phyloP scores from a whole-genome alignment of 2,888 invertebrate species.

The Oithona nana region DNA sequence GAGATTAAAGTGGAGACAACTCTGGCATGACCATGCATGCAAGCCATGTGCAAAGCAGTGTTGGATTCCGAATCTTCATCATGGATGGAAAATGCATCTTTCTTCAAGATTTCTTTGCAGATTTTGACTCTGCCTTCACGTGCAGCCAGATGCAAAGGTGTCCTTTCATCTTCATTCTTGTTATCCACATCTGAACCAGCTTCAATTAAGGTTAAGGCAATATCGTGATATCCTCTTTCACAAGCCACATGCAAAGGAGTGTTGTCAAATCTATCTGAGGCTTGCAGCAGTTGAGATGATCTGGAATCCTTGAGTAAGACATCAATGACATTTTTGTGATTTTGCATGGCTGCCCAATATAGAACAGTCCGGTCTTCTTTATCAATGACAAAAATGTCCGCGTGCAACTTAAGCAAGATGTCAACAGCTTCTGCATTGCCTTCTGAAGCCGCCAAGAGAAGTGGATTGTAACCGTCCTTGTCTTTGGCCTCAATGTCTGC shows the following conservation, averaged over 20 bases:
- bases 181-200: conserved; percentile 32
- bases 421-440: conserved; percentile 28
- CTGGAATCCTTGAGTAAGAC: conserved; percentile 20
- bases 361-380: conserved; percentile 31
- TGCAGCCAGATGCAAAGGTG: conserved; percentile 33
- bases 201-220: conserved; percentile 30
- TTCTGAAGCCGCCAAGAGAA: conserved; percentile 28
- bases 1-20: conserved; percentile 25
- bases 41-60: conserved; percentile 21
- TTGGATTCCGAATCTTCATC: conserved; percentile 21
- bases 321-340: conserved; percentile 23
- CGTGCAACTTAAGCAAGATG: conserved; percentile 26
- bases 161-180: conserved; percentile 33
- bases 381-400: conserved; percentile 27
- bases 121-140: conserved; percentile 26
- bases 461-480: conserved; percentile 30
- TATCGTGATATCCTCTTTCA: conserved; percentile 31
- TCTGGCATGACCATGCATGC: conserved; percentile 14
- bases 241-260: conserved; percentile 32
- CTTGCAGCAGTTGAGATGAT: conserved; percentile 25
- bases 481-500: conserved; percentile 19
- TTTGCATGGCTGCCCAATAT: conserved; percentile 29
- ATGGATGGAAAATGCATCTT: conserved; percentile 15
- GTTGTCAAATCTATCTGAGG: conserved; percentile 30
- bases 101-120: conserved; percentile 1